A percentile compares a stretch with the other conserved stretches of the same genome.
Evolutionary conservation across 1,140 invertebrate species (phyloP).

Genomic region (Conopomorpha cramerella): DNA sequence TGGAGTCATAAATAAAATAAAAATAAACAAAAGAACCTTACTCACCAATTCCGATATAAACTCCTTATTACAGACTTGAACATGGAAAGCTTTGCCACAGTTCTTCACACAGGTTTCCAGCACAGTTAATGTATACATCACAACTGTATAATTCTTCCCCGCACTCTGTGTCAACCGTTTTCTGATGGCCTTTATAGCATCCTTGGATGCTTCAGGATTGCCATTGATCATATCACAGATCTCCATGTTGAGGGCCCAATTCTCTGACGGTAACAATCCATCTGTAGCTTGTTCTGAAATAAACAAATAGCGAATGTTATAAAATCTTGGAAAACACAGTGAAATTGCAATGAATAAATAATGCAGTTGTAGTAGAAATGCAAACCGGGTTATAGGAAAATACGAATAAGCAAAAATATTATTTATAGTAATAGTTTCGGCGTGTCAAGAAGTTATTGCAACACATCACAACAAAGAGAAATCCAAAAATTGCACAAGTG

Average conservation of each 20-base stretch:
- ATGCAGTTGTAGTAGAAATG: no score
- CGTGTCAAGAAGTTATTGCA: no score
- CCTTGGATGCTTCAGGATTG: constrained; percentile 92
- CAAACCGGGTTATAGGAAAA: no score
- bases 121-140: constrained; percentile 96
- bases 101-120: constrained; percentile 99
- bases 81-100: constrained; percentile 92
- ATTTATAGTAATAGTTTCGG: no score
- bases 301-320: no score
- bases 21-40: constrained; percentile 4
- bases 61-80: constrained; percentile 92
- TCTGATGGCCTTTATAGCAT: constrained; percentile 96
- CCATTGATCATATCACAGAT: constrained; percentile 98
- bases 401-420: no score
- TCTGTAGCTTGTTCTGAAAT: constrained; percentile 92
- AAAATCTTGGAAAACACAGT: no score
- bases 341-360: no score
- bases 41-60: constrained; percentile 91
- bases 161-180: constrained; percentile 90
- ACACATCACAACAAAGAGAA: constrained; percentile 28
- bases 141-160: constrained; percentile 95
- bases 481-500: no score
- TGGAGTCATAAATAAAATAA: background rate
- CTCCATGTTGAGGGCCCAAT: constrained; percentile 98
- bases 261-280: constrained; percentile 87